phyloP scores from a whole-genome alignment of 2,888 invertebrate genomes.

The Rhorus exstirpatorius region DNA sequence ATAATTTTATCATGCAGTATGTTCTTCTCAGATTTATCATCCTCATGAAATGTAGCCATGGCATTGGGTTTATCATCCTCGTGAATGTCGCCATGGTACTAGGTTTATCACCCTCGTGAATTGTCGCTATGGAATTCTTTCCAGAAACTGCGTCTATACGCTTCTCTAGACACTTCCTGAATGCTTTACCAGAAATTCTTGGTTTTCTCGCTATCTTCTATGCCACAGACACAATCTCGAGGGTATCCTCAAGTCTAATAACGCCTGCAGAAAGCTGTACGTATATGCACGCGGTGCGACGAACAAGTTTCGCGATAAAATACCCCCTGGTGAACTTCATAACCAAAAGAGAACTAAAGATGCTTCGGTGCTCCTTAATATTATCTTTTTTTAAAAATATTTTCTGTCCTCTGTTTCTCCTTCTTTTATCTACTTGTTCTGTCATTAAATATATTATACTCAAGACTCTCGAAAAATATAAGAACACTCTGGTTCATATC shows the following conservation, averaged over 20 bases:
- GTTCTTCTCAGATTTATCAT: constrained; percentile 1
- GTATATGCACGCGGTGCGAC: constrained; percentile 20
- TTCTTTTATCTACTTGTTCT: constrained; percentile 2
- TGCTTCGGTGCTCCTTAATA: constrained; percentile 57
- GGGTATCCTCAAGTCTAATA: constrained; percentile 52
- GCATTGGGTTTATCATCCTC: no score
- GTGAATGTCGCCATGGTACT: not conserved
- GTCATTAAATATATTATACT: constrained; percentile 18
- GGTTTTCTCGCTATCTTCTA: constrained; percentile 39
- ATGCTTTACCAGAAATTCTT: constrained; percentile 25
- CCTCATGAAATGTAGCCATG: constrained; percentile 10
- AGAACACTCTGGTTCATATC: not conserved
- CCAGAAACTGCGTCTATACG: not conserved
- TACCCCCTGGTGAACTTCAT: constrained; percentile 64
- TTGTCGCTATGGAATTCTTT: constrained; percentile 7
- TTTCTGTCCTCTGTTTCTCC: constrained; percentile 11
- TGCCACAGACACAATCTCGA: constrained; percentile 56
- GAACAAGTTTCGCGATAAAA: constrained; percentile 75
- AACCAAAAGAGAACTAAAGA: constrained; percentile 56
- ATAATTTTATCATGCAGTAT: not conserved
- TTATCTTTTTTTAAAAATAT: constrained; percentile 17
- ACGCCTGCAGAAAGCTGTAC: constrained; percentile 61
- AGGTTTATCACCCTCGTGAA: constrained; percentile 5
- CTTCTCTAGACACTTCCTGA: constrained; percentile 10
- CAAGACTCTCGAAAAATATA: constrained; percentile 10